Evolutionary conservation across 2,113 vertebrate species (phyloP).

Genomic region (Etheostoma cragini): DNA sequence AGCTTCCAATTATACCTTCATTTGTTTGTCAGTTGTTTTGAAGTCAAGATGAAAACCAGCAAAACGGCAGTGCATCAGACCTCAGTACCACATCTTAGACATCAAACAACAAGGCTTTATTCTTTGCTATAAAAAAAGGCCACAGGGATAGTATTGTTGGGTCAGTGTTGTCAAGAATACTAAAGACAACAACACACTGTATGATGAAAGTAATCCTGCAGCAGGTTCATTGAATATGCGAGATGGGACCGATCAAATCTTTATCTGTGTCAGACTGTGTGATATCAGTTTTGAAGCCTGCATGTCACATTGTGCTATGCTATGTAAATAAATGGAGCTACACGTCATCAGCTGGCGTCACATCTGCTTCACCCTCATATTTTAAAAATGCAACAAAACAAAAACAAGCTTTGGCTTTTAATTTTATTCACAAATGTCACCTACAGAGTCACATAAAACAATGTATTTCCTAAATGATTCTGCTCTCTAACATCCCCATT

Average conservation of each 20-base stretch:
- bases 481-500: too few species aligned
- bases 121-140: background rate
- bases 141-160: background rate
- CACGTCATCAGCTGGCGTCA: too few species aligned
- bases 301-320: background rate
- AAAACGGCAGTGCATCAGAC: constrained; percentile 39
- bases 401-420: too few species aligned
- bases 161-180: background rate
- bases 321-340: background rate
- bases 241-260: background rate
- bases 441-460: too few species aligned
- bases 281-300: background rate
- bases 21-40: constrained; percentile 74
- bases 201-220: background rate
- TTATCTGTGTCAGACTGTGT: background rate
- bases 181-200: background rate
- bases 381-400: background rate
- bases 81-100: constrained; percentile 6
- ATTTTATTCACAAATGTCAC: too few species aligned
- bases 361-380: background rate
- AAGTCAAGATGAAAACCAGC: constrained; percentile 52
- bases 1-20: constrained; percentile 76
- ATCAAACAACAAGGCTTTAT: background rate
- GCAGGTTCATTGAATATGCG: constrained; percentile 1
- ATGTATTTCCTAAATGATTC: too few species aligned